Evolutionary conservation across 2,797 vertebrate species (phyloP).

Genomic region (Diplodus puntazzo): DNA sequence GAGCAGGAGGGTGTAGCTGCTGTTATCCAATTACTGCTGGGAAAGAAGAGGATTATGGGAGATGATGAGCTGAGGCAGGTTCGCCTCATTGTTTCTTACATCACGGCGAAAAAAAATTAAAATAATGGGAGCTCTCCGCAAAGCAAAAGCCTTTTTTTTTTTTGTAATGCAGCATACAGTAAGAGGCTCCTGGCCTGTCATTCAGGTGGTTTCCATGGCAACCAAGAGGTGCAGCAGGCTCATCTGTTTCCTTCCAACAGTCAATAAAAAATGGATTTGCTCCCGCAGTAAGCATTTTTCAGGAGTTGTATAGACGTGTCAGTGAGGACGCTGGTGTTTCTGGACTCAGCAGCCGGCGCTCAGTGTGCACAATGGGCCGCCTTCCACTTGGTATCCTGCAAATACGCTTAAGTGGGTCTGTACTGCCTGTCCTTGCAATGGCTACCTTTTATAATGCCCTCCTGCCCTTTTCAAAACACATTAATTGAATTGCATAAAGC

Average conservation of each 20-base stretch:
- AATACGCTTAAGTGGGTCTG: background rate
- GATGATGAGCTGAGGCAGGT: constrained; percentile 8
- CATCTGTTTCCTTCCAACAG: background rate
- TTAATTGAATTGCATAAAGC: constrained; percentile 20
- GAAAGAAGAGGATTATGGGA: constrained; percentile 39
- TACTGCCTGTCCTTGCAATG: background rate
- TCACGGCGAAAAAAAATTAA: background rate
- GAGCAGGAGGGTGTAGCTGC: constrained; percentile 19
- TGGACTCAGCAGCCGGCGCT: background rate
- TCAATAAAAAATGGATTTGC: constrained; percentile 12
- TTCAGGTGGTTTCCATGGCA: constrained; percentile 70
- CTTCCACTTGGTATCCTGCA: background rate
- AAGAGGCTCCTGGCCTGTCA: constrained; percentile 13
- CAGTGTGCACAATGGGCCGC: background rate
- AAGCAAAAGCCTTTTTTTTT: background rate
- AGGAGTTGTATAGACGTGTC: background rate
- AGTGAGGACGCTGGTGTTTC: background rate
- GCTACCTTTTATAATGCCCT: constrained; percentile 8
- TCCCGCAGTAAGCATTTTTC: background rate
- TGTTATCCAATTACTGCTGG: constrained; percentile 46
- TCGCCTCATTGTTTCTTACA: constrained; percentile 12
- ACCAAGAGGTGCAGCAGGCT: constrained; percentile 53
- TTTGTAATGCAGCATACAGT: constrained; percentile 14
- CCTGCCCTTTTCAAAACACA: constrained; percentile 31
- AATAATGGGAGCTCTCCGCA: constrained; percentile 20